Conservation (phyloP, 2,113 vertebrate genomes). For the Donacobius atricapilla region DNA sequence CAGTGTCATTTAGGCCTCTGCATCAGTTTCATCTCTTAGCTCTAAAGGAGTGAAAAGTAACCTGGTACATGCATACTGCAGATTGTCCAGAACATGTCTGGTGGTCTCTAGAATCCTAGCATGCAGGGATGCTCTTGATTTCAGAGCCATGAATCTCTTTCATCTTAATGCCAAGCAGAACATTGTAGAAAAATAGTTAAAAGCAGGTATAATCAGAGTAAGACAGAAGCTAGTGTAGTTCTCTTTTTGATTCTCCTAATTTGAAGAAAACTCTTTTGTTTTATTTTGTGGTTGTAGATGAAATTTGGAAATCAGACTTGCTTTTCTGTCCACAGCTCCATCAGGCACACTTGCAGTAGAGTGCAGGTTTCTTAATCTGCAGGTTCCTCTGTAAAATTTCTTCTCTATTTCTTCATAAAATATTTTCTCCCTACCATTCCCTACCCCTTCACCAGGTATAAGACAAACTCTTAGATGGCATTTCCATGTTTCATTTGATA, state of each 20-base stretch:
- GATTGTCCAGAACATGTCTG: not conserved
- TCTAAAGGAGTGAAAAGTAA: not conserved
- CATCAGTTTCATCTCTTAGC: not conserved
- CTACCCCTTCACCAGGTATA: not conserved
- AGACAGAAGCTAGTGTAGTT: not conserved
- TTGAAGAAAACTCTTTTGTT: not conserved
- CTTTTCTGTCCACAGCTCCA: not conserved
- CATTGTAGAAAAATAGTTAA: not conserved
- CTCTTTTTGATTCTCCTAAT: not conserved
- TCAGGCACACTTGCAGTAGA: not conserved
- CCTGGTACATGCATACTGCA: not conserved
- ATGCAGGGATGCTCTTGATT: not conserved
- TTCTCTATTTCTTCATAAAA: not conserved
- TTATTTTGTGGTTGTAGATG: not conserved
- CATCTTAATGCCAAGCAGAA: not conserved
- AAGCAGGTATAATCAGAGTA: not conserved
- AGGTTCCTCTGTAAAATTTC: not conserved
- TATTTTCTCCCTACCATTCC: not conserved
- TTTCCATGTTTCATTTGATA: not conserved
- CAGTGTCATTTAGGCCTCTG: not conserved
- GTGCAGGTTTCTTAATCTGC: not conserved
- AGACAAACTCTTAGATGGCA: not conserved
- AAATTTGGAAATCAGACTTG: not conserved
- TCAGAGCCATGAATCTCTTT: not conserved
- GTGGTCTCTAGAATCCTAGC: not conserved